phyloP scores from a whole-genome alignment of 2,797 vertebrate species.

The Eulemur rubriventer region DNA sequence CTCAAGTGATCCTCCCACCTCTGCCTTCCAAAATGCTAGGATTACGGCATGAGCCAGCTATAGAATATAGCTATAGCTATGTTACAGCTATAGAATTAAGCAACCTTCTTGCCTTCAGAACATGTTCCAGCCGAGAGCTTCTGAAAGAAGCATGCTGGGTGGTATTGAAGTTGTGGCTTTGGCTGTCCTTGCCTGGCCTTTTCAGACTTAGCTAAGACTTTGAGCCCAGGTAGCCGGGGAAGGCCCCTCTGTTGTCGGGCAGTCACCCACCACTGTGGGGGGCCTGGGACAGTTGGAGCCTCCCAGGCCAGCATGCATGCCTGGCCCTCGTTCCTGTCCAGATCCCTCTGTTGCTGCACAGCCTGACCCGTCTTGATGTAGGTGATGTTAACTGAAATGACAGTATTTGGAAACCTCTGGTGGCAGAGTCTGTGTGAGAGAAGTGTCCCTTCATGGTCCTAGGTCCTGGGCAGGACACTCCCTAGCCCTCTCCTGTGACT shows the following conservation, averaged over 20 bases:
- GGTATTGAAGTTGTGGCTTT: background rate
- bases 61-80: no score
- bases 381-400: accelerated
- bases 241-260: accelerated
- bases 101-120: background rate
- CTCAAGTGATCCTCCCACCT: background rate
- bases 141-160: background rate
- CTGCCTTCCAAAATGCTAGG: background rate
- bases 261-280: accelerated
- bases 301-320: background rate
- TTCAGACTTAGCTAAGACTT: accelerated
- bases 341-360: background rate
- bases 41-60: background rate
- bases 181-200: accelerated
- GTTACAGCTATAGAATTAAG: accelerated
- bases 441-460: accelerated
- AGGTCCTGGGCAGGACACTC: no score
- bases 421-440: background rate
- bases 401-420: background rate
- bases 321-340: no score
- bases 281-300: background rate
- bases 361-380: background rate
- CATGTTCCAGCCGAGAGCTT: background rate
- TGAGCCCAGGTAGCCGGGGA: background rate
- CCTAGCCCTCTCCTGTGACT: background rate